These are phyloP conservation scores for Lithophane ornitopus DNA, from an alignment of 2,888 invertebrate species.

Conservation along the genomic window DNA sequence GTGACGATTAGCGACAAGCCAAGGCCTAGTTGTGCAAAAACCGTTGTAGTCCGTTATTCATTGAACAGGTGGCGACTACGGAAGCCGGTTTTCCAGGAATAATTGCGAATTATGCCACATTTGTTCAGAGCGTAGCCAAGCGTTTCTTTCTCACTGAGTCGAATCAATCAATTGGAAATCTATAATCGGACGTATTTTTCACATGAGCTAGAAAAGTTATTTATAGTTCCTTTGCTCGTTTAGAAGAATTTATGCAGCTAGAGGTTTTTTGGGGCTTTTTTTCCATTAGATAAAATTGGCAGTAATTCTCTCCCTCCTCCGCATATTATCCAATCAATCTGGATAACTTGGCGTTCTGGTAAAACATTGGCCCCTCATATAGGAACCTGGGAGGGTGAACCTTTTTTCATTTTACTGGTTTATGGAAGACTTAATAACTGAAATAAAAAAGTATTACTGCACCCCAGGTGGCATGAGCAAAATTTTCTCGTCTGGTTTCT, in stretches of 20 bases:
- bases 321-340: slow-evolving; percentile 49
- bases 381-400: slow-evolving; percentile 9
- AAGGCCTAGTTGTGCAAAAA: slow-evolving; percentile 85
- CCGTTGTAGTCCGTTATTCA: slow-evolving; percentile 83
- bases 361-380: slow-evolving; percentile 40
- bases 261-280: slow-evolving; percentile 28
- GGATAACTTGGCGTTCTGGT: slow-evolving; percentile 35
- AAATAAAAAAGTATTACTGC: not conserved
- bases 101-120: slow-evolving; percentile 81
- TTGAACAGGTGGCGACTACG: slow-evolving; percentile 73
- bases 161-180: slow-evolving; percentile 80
- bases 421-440: slow-evolving; percentile 12
- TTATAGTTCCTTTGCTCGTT: slow-evolving; percentile 30
- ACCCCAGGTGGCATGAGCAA: not conserved
- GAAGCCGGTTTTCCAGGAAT: slow-evolving; percentile 80
- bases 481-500: not conserved
- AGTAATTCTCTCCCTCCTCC: slow-evolving; percentile 41
- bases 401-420: slow-evolving; percentile 8
- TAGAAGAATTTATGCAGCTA: slow-evolving; percentile 24
- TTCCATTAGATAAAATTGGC: slow-evolving; percentile 53
- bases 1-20: slow-evolving; percentile 76
- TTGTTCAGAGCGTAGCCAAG: slow-evolving; percentile 80
- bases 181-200: slow-evolving; percentile 59
- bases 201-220: slow-evolving; percentile 5
- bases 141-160: slow-evolving; percentile 79